Evolutionary conservation across 2,888 invertebrate genomes (phyloP).

Genomic region (Caradrina kadenii): DNA sequence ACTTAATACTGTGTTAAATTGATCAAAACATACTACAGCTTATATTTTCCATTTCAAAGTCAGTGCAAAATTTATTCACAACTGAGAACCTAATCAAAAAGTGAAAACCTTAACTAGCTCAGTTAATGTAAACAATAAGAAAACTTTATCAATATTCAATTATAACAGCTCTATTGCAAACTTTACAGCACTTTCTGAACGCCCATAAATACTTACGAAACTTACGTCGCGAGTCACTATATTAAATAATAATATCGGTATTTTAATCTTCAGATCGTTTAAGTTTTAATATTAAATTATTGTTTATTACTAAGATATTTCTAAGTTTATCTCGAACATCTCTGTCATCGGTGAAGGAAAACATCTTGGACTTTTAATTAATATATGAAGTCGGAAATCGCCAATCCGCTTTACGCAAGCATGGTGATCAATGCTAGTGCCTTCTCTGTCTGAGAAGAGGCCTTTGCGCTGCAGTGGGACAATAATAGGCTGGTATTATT

Average conservation of each 20-base stretch:
- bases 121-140: slow-evolving; percentile 40
- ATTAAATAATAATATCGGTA: slow-evolving; percentile 26
- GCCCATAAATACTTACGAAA: slow-evolving; percentile 41
- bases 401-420: too few species aligned
- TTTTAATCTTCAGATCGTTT: neutral
- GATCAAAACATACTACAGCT: neutral
- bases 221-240: slow-evolving; percentile 5
- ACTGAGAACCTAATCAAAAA: slow-evolving; percentile 15
- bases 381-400: too few species aligned
- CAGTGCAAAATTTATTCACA: neutral
- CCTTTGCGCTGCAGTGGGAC: too few species aligned
- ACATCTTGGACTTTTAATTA: too few species aligned
- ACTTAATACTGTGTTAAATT: neutral
- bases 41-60: neutral
- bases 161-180: slow-evolving; percentile 32
- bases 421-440: too few species aligned
- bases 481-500: too few species aligned
- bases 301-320: too few species aligned
- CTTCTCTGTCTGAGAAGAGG: too few species aligned
- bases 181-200: slow-evolving; percentile 45
- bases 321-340: too few species aligned
- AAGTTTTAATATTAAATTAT: neutral
- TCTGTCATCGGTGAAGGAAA: too few species aligned
- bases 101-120: slow-evolving; percentile 30
- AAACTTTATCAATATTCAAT: slow-evolving; percentile 67